Conservation (phyloP, 2,113 vertebrate genomes). For the Mugil cephalus region DNA sequence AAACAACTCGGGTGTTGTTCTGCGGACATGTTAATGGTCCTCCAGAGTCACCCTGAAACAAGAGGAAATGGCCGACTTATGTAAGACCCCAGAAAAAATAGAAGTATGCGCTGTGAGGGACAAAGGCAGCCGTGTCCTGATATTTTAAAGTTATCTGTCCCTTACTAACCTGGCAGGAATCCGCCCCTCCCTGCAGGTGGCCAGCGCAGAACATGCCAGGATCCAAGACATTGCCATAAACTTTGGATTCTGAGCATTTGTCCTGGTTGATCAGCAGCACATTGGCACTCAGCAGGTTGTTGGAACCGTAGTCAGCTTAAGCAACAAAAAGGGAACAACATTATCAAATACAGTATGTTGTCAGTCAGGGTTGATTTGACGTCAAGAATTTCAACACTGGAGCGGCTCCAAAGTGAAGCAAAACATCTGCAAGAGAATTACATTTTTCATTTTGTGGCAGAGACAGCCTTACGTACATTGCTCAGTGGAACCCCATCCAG, state of each 20-base stretch:
- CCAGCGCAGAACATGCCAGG: conserved; percentile 94
- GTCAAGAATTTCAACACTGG: no score
- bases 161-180: conserved; percentile 91
- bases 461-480: conserved; percentile 67
- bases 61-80: background rate
- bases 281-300: conserved; percentile 87
- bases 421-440: background rate
- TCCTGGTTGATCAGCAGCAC: conserved; percentile 89
- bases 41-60: conserved; percentile 93
- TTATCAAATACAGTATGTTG: background rate
- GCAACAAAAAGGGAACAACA: conserved; percentile 1
- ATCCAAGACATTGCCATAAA: conserved; percentile 83
- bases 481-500: conserved; percentile 94
- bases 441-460: background rate
- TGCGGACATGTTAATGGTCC: conserved; percentile 90
- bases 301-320: conserved; percentile 73
- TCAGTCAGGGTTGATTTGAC: no score
- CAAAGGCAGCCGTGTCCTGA: no score
- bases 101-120: no score
- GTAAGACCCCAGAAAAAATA: no score
- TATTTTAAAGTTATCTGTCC: background rate
- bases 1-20: conserved; percentile 78
- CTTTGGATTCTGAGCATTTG: conserved; percentile 80
- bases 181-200: conserved; percentile 84
- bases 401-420: background rate